Conservation (phyloP, 2,888 invertebrate species). For the Pristionchus japonicus region DNA sequence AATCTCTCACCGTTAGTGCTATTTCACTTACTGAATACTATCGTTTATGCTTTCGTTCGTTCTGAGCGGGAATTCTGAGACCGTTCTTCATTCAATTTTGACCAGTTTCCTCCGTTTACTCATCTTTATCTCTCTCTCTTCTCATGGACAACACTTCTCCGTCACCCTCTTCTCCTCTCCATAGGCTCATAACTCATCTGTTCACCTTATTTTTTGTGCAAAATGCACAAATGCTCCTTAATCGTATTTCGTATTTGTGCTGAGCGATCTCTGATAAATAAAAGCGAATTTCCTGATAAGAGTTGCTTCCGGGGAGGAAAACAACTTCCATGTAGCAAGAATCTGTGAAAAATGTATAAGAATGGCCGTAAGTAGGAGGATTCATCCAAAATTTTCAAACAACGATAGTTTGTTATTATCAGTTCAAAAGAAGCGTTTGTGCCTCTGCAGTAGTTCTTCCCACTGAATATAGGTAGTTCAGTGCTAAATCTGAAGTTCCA, state of each 20-base stretch:
- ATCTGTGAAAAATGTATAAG: no score
- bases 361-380: no score
- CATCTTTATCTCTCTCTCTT: background rate
- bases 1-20: background rate
- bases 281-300: background rate
- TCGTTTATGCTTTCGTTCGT: background rate
- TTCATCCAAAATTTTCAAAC: no score
- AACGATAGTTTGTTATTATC: no score
- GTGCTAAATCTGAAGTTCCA: background rate
- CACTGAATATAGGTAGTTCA: no score
- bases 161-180: background rate
- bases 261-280: background rate
- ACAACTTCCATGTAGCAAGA: background rate
- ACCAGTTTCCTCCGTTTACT: conserved; percentile 4
- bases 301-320: no score
- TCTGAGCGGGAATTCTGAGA: background rate
- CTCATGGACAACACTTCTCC: conserved; percentile 18
- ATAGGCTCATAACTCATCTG: background rate
- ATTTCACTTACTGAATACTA: background rate
- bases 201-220: background rate
- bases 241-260: background rate
- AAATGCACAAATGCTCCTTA: background rate
- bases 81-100: background rate
- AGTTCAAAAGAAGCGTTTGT: no score
- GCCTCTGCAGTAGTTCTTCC: no score